phyloP scores from a whole-genome alignment of 2,888 invertebrate genomes.

The Pachliopta kotzebuea region DNA sequence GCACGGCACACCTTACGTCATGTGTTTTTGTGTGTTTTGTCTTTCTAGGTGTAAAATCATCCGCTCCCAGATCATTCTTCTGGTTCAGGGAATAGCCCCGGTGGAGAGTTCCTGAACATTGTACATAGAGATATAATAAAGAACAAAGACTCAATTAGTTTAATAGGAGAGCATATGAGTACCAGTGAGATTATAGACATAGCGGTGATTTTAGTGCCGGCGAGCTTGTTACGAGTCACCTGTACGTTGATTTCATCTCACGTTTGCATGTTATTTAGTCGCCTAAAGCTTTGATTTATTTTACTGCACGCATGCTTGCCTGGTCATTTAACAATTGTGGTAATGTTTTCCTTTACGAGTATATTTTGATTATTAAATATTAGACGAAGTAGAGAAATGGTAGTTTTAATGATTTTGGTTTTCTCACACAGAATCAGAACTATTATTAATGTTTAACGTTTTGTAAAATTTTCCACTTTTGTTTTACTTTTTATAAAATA shows the following conservation, averaged over 20 bases:
- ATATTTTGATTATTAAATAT: too few relatives aligned
- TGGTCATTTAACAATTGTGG: background rate
- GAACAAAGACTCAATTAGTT: slow-evolving; percentile 80
- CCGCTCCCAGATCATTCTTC: slow-evolving; percentile 80
- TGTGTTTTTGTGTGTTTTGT: slow-evolving; percentile 71
- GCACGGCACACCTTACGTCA: slow-evolving; percentile 58
- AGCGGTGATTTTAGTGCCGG: slow-evolving; percentile 78
- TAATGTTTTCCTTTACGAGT: background rate
- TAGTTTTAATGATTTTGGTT: too few relatives aligned
- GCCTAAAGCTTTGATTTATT: slow-evolving; percentile 32
- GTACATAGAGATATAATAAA: slow-evolving; percentile 71
- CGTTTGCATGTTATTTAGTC: slow-evolving; percentile 48
- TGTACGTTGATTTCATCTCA: slow-evolving; percentile 72
- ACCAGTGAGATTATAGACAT: slow-evolving; percentile 79
- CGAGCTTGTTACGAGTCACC: slow-evolving; percentile 66
- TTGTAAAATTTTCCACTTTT: too few relatives aligned
- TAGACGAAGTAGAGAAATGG: too few relatives aligned
- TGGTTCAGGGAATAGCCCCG: slow-evolving; percentile 79
- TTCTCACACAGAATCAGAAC: too few relatives aligned
- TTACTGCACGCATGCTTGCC: slow-evolving; percentile 27
- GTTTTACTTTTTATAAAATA: too few relatives aligned
- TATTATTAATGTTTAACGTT: too few relatives aligned
- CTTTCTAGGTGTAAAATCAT: slow-evolving; percentile 80
- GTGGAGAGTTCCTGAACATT: slow-evolving; percentile 71
- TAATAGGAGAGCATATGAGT: slow-evolving; percentile 70